phyloP scores from a whole-genome alignment of 2,113 vertebrate species.

The Eonycteris spelaea region DNA sequence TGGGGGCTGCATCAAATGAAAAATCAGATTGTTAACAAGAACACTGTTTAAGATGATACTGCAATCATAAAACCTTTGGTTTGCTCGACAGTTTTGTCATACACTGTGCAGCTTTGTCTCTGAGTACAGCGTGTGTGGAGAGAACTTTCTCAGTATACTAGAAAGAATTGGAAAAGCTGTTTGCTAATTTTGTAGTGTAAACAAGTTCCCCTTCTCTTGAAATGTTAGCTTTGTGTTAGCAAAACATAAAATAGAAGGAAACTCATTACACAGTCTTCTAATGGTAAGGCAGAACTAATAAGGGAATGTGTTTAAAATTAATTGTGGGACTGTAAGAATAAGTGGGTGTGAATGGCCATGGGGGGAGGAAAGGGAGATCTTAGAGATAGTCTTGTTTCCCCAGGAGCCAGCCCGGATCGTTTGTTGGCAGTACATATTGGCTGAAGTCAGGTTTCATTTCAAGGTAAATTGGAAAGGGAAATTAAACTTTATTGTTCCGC shows the following conservation, averaged over 20 bases:
- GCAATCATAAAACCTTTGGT: not conserved
- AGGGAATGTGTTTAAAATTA: conserved; percentile 77
- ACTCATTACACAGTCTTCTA: conserved; percentile 65
- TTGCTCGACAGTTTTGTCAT: not conserved
- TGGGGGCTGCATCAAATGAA: not conserved
- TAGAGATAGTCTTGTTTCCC: conserved; percentile 60
- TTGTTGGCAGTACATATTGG: conserved; percentile 78
- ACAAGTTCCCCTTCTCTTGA: conserved; percentile 62
- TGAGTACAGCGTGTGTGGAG: conserved; percentile 21
- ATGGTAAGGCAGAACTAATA: conserved; percentile 77
- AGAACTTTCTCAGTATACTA: conserved; percentile 52
- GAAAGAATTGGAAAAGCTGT: conserved; percentile 57
- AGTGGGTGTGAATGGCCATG: conserved; percentile 56
- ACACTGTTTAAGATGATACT: not conserved
- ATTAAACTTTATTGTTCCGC: conserved; percentile 76
- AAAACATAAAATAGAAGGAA: conserved; percentile 70
- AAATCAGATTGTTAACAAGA: conserved; percentile 36
- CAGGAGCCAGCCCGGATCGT: conserved; percentile 65
- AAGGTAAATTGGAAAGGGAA: conserved; percentile 81
- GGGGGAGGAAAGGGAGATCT: conserved; percentile 22
- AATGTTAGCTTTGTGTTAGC: conserved; percentile 69
- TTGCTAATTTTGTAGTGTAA: conserved; percentile 69
- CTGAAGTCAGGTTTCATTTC: conserved; percentile 79
- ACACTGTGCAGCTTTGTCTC: conserved; percentile 16
- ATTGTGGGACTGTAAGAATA: conserved; percentile 71